Evolutionary conservation across 2,113 vertebrate species (phyloP).

Genomic region (Turnix velox): DNA sequence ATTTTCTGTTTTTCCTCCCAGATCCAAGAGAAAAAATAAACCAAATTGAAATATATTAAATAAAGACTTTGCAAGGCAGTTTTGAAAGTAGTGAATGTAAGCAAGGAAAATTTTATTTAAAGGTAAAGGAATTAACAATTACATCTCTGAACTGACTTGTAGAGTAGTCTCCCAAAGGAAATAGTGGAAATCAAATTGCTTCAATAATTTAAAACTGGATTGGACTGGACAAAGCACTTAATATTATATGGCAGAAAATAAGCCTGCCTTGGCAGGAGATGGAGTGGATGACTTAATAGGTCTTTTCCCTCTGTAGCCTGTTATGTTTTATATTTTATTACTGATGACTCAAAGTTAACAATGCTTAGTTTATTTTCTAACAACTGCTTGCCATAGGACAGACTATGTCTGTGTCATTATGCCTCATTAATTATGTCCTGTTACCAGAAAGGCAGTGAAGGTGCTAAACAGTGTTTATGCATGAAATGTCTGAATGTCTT

Average conservation of each 20-base stretch:
- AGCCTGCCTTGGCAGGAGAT: conserved; percentile 20
- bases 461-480: not conserved
- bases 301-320: not conserved
- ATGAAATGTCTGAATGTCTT: not conserved
- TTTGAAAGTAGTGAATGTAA: not conserved
- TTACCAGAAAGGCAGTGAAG: not conserved
- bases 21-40: not conserved
- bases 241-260: conserved; percentile 27
- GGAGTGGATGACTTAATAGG: conserved; percentile 10
- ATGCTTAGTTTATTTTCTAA: not conserved
- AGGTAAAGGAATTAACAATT: not conserved
- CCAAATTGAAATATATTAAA: not conserved
- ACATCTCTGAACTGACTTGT: not conserved
- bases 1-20: not conserved
- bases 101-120: not conserved
- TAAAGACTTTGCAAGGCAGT: not conserved
- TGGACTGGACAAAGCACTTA: conserved; percentile 10
- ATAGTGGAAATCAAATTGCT: not conserved
- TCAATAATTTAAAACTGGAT: conserved; percentile 53
- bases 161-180: conserved; percentile 9
- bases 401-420: not conserved
- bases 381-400: not conserved
- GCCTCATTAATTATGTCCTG: not conserved
- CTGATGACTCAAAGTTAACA: conserved; percentile 23
- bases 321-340: conserved; percentile 10